These are phyloP conservation scores for Callopanchax toddi DNA, from an alignment of 2,113 vertebrate genomes.

Conservation along the genomic window DNA sequence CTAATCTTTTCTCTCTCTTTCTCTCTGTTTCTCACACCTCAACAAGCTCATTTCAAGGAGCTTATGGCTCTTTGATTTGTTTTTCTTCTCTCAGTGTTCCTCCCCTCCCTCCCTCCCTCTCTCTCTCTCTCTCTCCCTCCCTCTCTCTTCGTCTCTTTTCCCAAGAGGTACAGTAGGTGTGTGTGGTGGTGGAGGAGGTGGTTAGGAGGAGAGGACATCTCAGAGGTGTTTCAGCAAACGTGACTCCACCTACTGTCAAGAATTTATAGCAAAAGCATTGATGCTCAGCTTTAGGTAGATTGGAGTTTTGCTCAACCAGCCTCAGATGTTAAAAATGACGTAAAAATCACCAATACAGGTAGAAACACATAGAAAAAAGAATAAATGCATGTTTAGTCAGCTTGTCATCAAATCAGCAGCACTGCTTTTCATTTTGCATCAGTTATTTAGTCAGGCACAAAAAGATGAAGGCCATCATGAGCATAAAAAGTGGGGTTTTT, in stretches of 20 bases:
- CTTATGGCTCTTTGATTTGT: conserved; percentile 69
- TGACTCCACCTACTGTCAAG: conserved; percentile 63
- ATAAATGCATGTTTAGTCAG: conserved; percentile 36
- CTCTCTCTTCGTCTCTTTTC: conserved; percentile 52
- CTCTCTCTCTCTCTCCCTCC: conserved; percentile 40
- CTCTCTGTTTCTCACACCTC: conserved; percentile 59
- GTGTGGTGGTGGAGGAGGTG: conserved; percentile 40
- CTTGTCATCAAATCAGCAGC: conserved; percentile 33
- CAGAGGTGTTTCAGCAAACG: conserved; percentile 51
- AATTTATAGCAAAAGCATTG: conserved; percentile 36
- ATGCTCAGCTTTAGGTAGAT: conserved; percentile 17
- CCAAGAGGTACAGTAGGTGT: conserved; percentile 73
- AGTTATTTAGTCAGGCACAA: conserved; percentile 20
- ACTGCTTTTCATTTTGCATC: conserved; percentile 39
- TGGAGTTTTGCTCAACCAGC: conserved; percentile 20
- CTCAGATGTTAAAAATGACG: not conserved
- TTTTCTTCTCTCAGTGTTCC: conserved; percentile 53
- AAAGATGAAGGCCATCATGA: conserved; percentile 20
- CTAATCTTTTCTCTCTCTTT: conserved; percentile 47
- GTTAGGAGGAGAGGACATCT: conserved; percentile 48
- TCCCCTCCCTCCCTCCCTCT: conserved; percentile 38
- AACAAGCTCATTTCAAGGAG: conserved; percentile 70
- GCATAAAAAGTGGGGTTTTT: not conserved
- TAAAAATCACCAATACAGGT: not conserved
- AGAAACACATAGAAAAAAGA: conserved; percentile 1